Evolutionary conservation across 30 jellyfish, hydroid and myxozoan species (phyloP), one percentile per base, ranked within the genome.

Genomic region (Haliclystus octoradiatus): DNA sequence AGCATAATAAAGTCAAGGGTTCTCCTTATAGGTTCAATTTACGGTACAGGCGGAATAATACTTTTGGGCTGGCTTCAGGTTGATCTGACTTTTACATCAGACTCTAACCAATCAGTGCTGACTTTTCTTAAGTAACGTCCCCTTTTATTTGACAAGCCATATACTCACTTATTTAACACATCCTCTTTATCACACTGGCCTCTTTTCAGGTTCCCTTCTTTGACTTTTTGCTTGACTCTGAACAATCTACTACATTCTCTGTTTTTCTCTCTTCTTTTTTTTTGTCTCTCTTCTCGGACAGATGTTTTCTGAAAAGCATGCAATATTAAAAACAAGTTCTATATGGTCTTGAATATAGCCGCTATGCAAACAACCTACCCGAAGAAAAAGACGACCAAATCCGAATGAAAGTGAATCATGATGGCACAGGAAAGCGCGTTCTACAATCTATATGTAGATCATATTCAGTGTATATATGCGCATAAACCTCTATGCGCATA

Each of bases 191-290:
- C 86, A 25, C 52, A 32, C 68, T 80, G 72, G 28, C 94, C 94
- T 65, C 66, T 65, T 40, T 73, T 80, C 66, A 72, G 33, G 26
- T 73, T 49, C 32, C 72, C 94, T 31, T 80, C 94, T 35, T 72
- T 80, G 60, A 80, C 26, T 50, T 77, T 33, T 65, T 80, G 94
- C 28, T 72, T 80, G 67, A 34, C 33, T 28, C 94, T 50, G 66
- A 80, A 80, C 34, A 53, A 49, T 46, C 94, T 62, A 35, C 94
- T 80, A 52, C 94, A 80, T 40, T 80, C 94, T 1, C 94, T 73
- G 52, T 80, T 80, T 34, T 72, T 80, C 76, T 64, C 94, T 49
- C 71, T 72, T 25, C 94, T 31, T 47, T 63, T 80, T 40, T 31
- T 9, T 34, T 72, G 83, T 34, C 76, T 65, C 46, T 80, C 94